Percentiles rank a stretch among this genome's conserved stretches.
Evolutionary conservation across 2,113 vertebrate genomes (phyloP).

Genomic region (Thamnophis sirtalis): DNA sequence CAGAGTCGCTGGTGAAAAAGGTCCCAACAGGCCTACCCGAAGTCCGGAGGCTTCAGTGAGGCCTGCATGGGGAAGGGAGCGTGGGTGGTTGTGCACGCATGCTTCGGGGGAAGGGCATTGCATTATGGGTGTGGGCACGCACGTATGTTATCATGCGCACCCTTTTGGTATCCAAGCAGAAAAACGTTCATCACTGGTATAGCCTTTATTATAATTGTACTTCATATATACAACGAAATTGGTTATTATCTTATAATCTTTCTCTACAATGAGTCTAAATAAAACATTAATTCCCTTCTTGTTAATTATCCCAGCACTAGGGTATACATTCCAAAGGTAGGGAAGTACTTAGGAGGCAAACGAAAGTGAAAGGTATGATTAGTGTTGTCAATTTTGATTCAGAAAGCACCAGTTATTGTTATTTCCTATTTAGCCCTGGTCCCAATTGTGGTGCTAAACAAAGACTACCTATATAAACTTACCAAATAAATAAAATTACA

Average conservation of each 20-base stretch:
- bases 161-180: no score
- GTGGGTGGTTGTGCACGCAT: no score
- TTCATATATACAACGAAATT: no score
- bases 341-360: not conserved
- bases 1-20: no score
- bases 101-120: no score
- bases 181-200: no score
- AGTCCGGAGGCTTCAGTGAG: no score
- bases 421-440: not conserved
- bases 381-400: not conserved
- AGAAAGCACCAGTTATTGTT: not conserved
- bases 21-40: no score
- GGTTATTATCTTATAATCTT: not conserved
- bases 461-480: not conserved
- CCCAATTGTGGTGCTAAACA: not conserved
- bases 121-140: no score
- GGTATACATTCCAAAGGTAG: not conserved
- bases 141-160: no score
- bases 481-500: not conserved
- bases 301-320: not conserved
- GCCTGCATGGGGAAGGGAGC: no score
- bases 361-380: not conserved
- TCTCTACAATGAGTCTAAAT: not conserved
- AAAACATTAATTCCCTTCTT: not conserved
- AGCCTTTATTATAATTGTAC: no score